Evolutionary conservation across 2,888 invertebrate species (phyloP), one percentile per base, ranked within the genome.

Genomic region (Mythimna pallens): DNA sequence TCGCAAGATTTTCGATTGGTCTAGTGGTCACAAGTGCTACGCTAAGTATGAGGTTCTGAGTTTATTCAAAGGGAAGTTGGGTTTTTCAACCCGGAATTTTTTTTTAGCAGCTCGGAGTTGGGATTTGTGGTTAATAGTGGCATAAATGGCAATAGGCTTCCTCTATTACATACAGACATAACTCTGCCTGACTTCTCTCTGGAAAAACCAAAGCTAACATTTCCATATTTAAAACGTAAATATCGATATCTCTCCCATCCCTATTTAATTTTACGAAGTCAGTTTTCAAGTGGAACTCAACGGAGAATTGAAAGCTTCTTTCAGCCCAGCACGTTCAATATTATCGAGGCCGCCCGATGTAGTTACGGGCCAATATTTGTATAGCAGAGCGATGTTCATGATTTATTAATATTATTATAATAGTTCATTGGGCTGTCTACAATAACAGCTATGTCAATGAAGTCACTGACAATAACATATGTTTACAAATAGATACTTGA

Each of bases 231-330:
- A 43, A 36, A 47, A 34, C n/a, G 9, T n/a, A 2, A 25, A 30
- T 22, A 20, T 61, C 25, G 43, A 47, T 43, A 57, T 57, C 25
- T 25, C 1, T 17, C 52, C 7, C 55, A 61, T 52, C 43, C 40
- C 40, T 70, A 65, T 71, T 55, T 40, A 61, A 61, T 61, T 14
- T 40, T 61, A 65, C 43, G 25, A 59, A 70, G 9, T 63, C 65
- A 47, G 43, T 71, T 66, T 77, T 64, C 30, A 81, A 77, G 61
- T 79, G 61, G 22, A 43, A 17, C 66, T 66, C 81, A 54, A 59
- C 43, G 59, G 40, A 57, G 36, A 78, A 73, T 61, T 61, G 59
- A 63, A 70, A 70, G 66, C 58, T 70, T 43, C 52, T 70, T 17
- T 57, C 12, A 68, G 12, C 9, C 10, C 54, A 58, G 54, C 17